Base-by-base conservation (phyloP, 2,113 vertebrate species). In the Megaleporinus macrocephalus region DNA sequence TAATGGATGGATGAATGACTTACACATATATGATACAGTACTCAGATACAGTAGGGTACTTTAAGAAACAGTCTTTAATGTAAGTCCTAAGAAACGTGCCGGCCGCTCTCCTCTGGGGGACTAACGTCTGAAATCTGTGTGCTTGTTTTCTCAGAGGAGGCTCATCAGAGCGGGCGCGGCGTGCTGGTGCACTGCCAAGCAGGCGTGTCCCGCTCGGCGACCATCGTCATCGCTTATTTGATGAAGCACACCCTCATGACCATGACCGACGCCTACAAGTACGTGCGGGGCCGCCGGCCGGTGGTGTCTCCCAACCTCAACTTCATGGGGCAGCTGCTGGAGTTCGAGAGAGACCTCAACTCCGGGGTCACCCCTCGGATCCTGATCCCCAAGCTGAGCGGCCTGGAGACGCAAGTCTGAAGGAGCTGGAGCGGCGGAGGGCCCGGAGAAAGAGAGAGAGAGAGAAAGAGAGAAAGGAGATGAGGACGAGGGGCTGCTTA, bases 241-340 rank as follows among this genome's bases (percentile, higher is more conserved):
- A 96, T 96, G 95, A 96, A 96, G 92, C 95, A 96, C 93, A 96
- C 95, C 68, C 92, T 95, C 80, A 96, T 96, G 95, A 96, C 95
- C 79, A 95, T 96, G 94, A 94, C 94, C 10, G 95, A 96, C 16
- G 94, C 95, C 84, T 96, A 96, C 90, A 96, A 95, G 76, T 96
- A 95, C 4, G 95, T 96, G 70, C 90, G 95, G 73, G 92, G 95
- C 22, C 93, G 94, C 0, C 93, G 95, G 7, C 94, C 94, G 0
- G 91, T 96, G 81, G 95, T 96, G 61, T 96, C 95, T 0, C 95
- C 95, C 1, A 96, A 96, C 86, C 94, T 95, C 36, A 96, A 96
- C 89, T 96, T 96, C 90, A 96, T 96, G 95, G 95, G 95, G 71
- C 95, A 96, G 88, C 93, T 96, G 44, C 84, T 96, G 90, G 94